These are phyloP conservation scores for Tympanuchus pallidicinctus DNA, from an alignment of 2,113 vertebrate species.

Conservation along the genomic window DNA sequence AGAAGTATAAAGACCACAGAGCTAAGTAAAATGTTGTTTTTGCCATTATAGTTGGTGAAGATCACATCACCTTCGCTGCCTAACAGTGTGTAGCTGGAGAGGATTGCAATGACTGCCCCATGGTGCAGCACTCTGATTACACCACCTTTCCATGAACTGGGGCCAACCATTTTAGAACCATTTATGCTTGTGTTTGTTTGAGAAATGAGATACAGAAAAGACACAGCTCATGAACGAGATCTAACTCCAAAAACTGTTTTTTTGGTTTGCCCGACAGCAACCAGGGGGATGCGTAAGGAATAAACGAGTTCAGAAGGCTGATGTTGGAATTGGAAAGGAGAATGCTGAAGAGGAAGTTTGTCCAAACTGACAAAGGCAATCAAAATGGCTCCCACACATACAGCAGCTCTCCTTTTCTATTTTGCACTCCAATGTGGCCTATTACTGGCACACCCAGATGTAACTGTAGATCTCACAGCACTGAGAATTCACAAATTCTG, in stretches of 20 bases:
- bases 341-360: not conserved
- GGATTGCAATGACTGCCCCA: not conserved
- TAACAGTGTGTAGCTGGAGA: not conserved
- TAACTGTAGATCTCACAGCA: not conserved
- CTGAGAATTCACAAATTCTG: not conserved
- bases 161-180: not conserved
- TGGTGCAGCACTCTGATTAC: not conserved
- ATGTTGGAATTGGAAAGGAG: not conserved
- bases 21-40: not conserved
- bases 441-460: not conserved
- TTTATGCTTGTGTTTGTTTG: not conserved
- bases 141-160: not conserved
- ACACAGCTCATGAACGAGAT: not conserved
- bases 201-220: not conserved
- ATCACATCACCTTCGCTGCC: not conserved
- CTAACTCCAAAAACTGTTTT: not conserved
- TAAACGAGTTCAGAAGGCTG: not conserved
- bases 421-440: not conserved
- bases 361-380: not conserved
- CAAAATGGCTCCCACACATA: not conserved
- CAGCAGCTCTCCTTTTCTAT: not conserved
- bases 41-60: not conserved
- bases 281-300: not conserved
- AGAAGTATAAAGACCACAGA: not conserved
- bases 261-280: not conserved